Conservation (phyloP, 2,113 vertebrate species). For the Sarotherodon lohbergeri region DNA sequence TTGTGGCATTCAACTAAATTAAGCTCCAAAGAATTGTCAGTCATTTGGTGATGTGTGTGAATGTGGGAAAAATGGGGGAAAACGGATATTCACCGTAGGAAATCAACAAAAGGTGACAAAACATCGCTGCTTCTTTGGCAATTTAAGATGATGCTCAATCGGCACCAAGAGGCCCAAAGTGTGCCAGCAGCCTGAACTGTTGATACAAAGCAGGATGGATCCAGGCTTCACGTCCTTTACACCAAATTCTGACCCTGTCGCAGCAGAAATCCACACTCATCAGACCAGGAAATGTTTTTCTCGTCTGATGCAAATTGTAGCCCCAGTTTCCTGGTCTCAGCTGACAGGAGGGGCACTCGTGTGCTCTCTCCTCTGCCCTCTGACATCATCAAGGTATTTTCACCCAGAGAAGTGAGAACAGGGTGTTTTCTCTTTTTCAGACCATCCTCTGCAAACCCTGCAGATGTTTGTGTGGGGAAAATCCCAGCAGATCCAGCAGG, state of each 20-base stretch:
- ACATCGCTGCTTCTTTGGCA: background rate
- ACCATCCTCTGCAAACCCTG: background rate
- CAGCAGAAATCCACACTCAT: background rate
- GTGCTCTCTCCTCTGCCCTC: too few relatives aligned
- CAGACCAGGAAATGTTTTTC: background rate
- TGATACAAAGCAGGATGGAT: background rate
- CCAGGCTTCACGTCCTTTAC: background rate
- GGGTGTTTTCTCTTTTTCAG: background rate
- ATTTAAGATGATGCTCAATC: background rate
- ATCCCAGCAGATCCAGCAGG: background rate
- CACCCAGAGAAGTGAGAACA: background rate
- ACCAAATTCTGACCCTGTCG: background rate
- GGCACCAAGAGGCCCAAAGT: background rate
- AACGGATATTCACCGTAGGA: background rate
- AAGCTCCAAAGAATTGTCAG: background rate
- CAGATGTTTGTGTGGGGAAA: background rate
- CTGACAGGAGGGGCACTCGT: background rate
- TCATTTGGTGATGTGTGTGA: background rate
- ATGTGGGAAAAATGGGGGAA: background rate
- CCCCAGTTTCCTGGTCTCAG: background rate
- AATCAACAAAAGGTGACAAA: background rate
- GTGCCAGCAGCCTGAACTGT: background rate
- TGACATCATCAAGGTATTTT: background rate
- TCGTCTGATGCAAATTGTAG: background rate
- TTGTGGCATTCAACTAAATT: background rate